These are phyloP conservation scores for Phrynosoma platyrhinos DNA, from an alignment of 2,113 vertebrate genomes.

Conservation along the genomic window DNA sequence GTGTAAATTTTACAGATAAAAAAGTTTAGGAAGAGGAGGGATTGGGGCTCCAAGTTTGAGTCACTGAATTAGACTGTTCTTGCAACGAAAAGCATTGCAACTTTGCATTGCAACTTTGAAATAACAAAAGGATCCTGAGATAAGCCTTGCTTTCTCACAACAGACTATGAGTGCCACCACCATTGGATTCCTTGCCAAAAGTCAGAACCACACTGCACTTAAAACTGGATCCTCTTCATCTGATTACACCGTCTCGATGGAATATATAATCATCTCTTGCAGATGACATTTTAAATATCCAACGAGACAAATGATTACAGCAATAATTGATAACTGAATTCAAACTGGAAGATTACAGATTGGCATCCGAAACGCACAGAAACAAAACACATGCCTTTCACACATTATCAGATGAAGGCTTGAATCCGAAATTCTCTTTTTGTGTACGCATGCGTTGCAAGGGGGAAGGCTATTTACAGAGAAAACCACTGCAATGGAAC, in stretches of 20 bases:
- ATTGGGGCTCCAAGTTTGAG: too few relatives aligned
- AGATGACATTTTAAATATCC: conserved; percentile 92
- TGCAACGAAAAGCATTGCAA: too few relatives aligned
- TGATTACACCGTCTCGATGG: conserved; percentile 83
- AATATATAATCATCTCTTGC: conserved; percentile 90
- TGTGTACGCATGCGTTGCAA: conserved; percentile 15
- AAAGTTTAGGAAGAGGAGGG: too few relatives aligned
- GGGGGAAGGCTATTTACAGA: conserved; percentile 77
- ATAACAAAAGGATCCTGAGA: conserved; percentile 64
- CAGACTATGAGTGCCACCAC: conserved; percentile 68
- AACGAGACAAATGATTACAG: conserved; percentile 87
- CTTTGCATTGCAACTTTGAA: conserved; percentile 43
- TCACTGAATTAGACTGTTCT: too few relatives aligned
- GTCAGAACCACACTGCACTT: conserved; percentile 81
- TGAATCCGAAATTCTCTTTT: conserved; percentile 79
- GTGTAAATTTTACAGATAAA: too few relatives aligned
- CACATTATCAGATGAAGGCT: conserved; percentile 79
- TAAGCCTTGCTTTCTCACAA: conserved; percentile 75
- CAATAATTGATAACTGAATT: conserved; percentile 89
- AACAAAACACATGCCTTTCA: conserved; percentile 82
- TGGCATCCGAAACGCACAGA: conserved; percentile 79
- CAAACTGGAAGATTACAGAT: conserved; percentile 85
- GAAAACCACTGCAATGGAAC: conserved; percentile 67
- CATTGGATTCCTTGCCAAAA: conserved; percentile 80
- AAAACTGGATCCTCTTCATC: conserved; percentile 82